Evolutionary conservation across 2,797 vertebrate genomes (phyloP).

Genomic region (Lepilemur septentrionalis): DNA sequence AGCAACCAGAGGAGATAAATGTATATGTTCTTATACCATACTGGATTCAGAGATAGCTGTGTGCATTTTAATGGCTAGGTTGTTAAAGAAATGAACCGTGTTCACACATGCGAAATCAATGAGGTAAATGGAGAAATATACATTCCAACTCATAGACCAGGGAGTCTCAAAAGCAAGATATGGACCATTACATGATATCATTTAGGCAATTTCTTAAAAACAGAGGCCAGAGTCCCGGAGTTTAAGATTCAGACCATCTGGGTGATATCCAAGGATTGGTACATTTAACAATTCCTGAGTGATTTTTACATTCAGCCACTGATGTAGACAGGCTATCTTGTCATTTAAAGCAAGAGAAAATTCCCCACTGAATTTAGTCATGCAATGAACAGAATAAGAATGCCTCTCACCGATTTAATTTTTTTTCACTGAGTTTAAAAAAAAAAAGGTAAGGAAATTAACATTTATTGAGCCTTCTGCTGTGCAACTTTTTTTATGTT

Average conservation of each 20-base stretch:
- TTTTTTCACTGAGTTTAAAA: neutral
- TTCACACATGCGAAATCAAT: slow-evolving; percentile 10
- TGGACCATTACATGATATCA: neutral
- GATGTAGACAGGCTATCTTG: neutral
- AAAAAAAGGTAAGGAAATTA: neutral
- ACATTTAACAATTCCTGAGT: slow-evolving; percentile 24
- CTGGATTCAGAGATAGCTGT: neutral
- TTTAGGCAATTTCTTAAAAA: neutral
- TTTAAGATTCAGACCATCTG: neutral
- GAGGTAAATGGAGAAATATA: neutral
- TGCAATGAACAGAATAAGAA: slow-evolving; percentile 14
- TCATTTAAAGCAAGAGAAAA: slow-evolving; percentile 7
- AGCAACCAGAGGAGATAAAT: slow-evolving; percentile 18
- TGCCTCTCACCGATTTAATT: neutral
- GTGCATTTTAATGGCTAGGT: neutral
- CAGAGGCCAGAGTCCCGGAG: neutral
- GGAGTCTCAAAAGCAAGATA: neutral
- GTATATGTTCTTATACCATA: neutral
- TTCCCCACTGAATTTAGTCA: neutral
- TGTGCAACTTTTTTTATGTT: neutral
- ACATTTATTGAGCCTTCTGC: neutral
- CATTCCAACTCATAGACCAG: neutral
- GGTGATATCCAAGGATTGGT: neutral
- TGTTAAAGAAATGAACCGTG: slow-evolving; percentile 23
- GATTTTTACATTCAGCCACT: neutral